These are phyloP conservation scores for Rostratula benghalensis DNA, from an alignment of 2,113 vertebrate genomes.

Conservation along the genomic window DNA sequence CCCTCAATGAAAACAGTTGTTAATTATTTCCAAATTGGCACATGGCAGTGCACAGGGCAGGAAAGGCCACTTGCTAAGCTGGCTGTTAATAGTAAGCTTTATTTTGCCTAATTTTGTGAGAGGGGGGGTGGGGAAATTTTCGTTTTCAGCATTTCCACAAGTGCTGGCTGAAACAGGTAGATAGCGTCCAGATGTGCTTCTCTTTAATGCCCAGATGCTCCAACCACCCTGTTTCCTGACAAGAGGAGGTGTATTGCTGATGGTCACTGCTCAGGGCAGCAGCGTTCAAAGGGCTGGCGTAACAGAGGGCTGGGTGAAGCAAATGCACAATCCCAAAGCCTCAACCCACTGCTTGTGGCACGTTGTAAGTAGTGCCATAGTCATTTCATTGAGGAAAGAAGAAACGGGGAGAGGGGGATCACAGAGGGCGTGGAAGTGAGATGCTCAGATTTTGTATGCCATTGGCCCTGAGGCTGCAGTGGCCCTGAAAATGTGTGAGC, in stretches of 20 bases:
- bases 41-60: background rate
- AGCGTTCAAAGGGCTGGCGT: background rate
- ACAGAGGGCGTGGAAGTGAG: background rate
- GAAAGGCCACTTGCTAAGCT: background rate
- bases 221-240: background rate
- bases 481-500: background rate
- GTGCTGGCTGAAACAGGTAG: background rate
- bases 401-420: background rate
- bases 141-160: background rate
- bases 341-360: background rate
- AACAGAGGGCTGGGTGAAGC: background rate
- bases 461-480: background rate
- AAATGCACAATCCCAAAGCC: background rate
- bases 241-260: background rate
- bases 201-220: background rate
- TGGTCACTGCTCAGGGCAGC: background rate
- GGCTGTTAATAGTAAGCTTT: background rate
- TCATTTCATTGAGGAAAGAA: background rate
- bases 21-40: slow-evolving; percentile 13
- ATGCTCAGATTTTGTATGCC: background rate
- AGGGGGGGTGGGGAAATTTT: background rate
- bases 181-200: background rate
- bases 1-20: background rate
- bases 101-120: background rate
- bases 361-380: background rate